Percentiles rank a stretch among this genome's conserved stretches.
Conservation (phyloP, 2,113 vertebrate species). For the Cyphomyrus discorhynchus region DNA sequence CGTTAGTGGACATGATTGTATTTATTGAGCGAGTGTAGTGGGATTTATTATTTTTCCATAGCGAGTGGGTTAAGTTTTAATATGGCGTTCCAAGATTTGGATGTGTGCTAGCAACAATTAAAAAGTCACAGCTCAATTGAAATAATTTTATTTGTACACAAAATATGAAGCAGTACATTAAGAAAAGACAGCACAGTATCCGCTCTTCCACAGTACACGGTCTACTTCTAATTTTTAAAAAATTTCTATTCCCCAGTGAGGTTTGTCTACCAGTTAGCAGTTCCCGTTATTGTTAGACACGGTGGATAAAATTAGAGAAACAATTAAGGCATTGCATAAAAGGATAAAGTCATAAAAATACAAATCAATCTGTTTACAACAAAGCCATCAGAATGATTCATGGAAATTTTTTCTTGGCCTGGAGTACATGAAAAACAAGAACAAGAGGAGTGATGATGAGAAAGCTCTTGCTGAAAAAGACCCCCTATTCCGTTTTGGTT, state of each 20-base stretch:
- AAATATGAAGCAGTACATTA: slow-evolving; percentile 13
- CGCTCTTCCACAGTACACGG: slow-evolving; percentile 15
- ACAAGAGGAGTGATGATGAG: neutral
- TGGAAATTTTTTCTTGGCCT: neutral
- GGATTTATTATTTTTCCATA: neutral
- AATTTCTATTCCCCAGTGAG: neutral
- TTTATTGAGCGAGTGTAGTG: neutral
- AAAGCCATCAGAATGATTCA: neutral
- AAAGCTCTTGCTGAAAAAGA: neutral
- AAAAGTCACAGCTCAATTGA: neutral
- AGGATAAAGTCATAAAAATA: neutral
- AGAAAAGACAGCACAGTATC: neutral
- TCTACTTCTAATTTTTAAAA: slow-evolving; percentile 7
- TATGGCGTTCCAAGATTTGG: neutral
- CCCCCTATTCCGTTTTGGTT: neutral
- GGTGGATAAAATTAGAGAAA: neutral
- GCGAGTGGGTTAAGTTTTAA: neutral
- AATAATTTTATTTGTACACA: slow-evolving; percentile 16
- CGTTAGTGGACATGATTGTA: neutral
- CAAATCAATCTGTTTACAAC: slow-evolving; percentile 14
- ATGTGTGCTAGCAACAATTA: neutral
- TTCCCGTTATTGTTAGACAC: slow-evolving; percentile 5
- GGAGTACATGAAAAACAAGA: neutral
- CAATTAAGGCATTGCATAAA: slow-evolving; percentile 2
- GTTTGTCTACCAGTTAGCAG: neutral